phyloP scores from a whole-genome alignment of 2,797 vertebrate genomes.

The Menidia menidia region DNA sequence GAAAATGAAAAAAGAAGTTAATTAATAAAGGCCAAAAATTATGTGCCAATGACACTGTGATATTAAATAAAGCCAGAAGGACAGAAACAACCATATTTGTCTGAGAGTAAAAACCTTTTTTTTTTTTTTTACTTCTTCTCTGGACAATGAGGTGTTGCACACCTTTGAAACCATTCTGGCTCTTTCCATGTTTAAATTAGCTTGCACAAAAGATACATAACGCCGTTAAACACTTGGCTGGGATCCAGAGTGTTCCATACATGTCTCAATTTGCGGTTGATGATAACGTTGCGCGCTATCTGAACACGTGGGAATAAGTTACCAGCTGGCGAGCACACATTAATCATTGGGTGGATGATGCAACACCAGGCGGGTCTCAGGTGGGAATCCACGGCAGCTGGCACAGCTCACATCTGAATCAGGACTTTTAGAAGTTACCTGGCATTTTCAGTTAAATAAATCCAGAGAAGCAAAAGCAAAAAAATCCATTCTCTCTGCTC shows the following conservation, averaged over 20 bases:
- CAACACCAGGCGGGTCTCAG: constrained; percentile 49
- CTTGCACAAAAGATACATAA: neutral
- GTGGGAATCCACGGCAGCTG: constrained; percentile 65
- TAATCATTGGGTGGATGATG: constrained; percentile 72
- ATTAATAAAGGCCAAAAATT: no score
- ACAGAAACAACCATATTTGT: no score
- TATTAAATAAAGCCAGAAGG: no score
- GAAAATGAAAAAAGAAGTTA: no score
- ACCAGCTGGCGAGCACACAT: constrained; percentile 56
- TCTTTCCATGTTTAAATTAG: neutral
- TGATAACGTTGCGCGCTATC: constrained; percentile 45
- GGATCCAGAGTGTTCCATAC: neutral
- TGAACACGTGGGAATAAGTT: constrained; percentile 54
- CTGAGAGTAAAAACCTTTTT: no score
- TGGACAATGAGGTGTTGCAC: neutral
- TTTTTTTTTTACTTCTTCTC: no score
- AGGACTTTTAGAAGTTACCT: constrained; percentile 25
- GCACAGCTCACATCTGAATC: constrained; percentile 32
- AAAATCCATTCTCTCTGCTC: neutral
- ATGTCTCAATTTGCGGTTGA: constrained; percentile 22
- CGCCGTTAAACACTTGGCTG: neutral
- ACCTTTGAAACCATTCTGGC: neutral
- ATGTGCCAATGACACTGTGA: no score
- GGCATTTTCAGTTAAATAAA: constrained; percentile 1
- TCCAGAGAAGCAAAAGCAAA: neutral